Conservation (phyloP, 1,140 invertebrate species). For the Cydia pomonella region DNA sequence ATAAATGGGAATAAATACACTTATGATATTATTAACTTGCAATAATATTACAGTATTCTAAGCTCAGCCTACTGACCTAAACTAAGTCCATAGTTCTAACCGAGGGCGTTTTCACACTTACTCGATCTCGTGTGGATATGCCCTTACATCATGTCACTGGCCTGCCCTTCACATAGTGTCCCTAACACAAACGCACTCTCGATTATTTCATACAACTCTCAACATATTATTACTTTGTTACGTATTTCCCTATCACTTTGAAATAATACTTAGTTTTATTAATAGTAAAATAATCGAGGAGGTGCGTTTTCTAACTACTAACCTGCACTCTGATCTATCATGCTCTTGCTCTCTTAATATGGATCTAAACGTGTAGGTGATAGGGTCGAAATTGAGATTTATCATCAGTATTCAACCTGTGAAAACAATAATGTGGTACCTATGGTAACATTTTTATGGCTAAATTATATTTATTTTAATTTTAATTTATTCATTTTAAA, state of each 20-base stretch:
- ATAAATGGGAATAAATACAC: no score
- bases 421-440: background rate
- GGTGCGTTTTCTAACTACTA: background rate
- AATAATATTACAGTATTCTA: slow-evolving; percentile 13
- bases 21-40: slow-evolving; percentile 13
- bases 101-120: background rate
- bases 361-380: no score
- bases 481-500: no score
- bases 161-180: slow-evolving; percentile 12
- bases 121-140: background rate
- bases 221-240: no score
- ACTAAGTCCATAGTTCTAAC: background rate
- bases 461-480: no score
- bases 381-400: background rate
- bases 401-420: background rate
- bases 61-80: background rate
- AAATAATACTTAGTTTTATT: no score
- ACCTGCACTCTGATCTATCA: slow-evolving; percentile 16
- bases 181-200: background rate
- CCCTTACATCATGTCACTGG: slow-evolving; percentile 21
- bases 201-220: background rate
- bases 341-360: slow-evolving; percentile 18
- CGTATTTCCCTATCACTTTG: no score
- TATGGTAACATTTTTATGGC: background rate
- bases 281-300: background rate